These are phyloP conservation scores for Pseudolaguvia tuberculata DNA, from an alignment of 2,113 vertebrate genomes.

Conservation along the genomic window DNA sequence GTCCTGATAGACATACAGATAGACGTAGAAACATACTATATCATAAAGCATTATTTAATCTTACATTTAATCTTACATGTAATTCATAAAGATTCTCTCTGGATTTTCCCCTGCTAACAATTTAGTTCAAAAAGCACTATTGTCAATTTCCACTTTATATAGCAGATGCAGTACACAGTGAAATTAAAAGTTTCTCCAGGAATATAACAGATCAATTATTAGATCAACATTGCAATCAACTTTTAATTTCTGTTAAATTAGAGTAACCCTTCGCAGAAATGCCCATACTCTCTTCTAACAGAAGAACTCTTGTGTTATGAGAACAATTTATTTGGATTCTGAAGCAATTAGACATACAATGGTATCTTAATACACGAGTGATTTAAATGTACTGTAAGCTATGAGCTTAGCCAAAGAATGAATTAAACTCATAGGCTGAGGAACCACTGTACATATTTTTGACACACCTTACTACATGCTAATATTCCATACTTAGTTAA, in stretches of 20 bases:
- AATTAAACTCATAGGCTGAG: too few relatives aligned
- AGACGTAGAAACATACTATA: neutral
- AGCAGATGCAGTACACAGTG: too few relatives aligned
- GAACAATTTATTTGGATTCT: too few relatives aligned
- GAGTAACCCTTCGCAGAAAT: neutral
- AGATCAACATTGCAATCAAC: neutral
- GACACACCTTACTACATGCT: conserved; percentile 25
- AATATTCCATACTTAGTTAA: conserved; percentile 36
- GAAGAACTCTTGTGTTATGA: too few relatives aligned
- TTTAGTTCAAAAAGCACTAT: too few relatives aligned
- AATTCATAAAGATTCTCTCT: neutral
- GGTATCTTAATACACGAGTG: too few relatives aligned
- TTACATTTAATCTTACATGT: neutral
- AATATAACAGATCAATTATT: neutral
- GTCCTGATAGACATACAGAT: conserved; percentile 70
- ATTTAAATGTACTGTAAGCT: too few relatives aligned
- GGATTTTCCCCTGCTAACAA: too few relatives aligned
- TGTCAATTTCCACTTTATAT: too few relatives aligned
- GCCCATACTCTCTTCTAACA: neutral
- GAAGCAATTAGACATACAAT: conserved; percentile 2
- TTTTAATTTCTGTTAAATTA: neutral
- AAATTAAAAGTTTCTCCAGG: too few relatives aligned
- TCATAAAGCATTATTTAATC: neutral
- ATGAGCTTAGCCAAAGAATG: too few relatives aligned
- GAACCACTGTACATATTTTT: too few relatives aligned